Evolutionary conservation across 2,888 invertebrate genomes (phyloP), one percentile per base, ranked within the genome.

Genomic region (Quadriops clusia): DNA sequence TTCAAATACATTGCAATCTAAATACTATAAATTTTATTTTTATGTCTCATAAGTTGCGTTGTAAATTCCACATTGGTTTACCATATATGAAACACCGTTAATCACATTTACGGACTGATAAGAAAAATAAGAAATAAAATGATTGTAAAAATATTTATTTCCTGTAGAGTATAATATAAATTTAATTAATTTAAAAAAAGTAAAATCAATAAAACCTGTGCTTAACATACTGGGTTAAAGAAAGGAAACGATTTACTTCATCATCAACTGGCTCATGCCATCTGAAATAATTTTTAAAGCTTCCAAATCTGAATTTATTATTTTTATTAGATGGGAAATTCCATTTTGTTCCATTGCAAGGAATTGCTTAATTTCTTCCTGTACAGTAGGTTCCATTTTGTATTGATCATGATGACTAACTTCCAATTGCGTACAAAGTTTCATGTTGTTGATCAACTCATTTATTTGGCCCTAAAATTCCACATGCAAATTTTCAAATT

Each of bases 321-420:
- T 84, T 33, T 79, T 77, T 38, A 90, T 75, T 11, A 94, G 64
- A 48, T 89, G 84, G 15, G 80, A 73, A 66, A 94, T 82, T 1
- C 91, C 91, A 37, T 79, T 78, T 54, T 94, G 93, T 51, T 94
- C 85, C 64, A 89, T 74, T 25, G 72, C 69, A 33, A 94, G 61
- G 59, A 89, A 86, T 64, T 86, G 70, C 41, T 74, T 75, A 53
- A 79, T 68, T 51, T 79, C 77, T 42, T 75, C 74, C 58, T 76
- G 74, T 3, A 74, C 72, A 44, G 73, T 73, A 56, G 53, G 38
- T 51, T 90, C 87, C 56, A 93, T 73, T 34, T 79, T 75, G 51
- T 91, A 93, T 34, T 76, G 69, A 46, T 82, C 78, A 23, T 74
- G 74, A 4, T 65, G 61, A 9, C 70, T 28, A 23, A 28, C 32